These are phyloP conservation scores for Neogobius melanostomus DNA, from an alignment of 2,113 vertebrate species.

Conservation along the genomic window DNA sequence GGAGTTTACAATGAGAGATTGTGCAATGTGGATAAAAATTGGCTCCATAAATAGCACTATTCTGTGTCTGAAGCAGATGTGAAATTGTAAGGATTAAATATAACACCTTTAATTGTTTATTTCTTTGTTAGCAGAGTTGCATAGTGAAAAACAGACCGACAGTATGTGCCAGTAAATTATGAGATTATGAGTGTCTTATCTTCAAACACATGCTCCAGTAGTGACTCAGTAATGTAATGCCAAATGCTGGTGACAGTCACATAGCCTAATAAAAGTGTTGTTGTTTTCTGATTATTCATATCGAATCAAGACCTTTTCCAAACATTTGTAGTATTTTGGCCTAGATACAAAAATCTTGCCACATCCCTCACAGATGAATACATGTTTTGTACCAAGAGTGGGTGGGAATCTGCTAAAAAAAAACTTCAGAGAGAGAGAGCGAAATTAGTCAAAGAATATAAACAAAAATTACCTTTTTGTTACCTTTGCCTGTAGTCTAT, in stretches of 20 bases:
- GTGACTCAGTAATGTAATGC: constrained; percentile 30
- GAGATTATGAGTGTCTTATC: constrained; percentile 12
- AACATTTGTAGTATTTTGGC: constrained; percentile 18
- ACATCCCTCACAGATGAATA: neutral
- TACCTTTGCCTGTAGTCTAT: constrained; percentile 11
- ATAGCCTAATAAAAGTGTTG: neutral
- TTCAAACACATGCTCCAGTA: constrained; percentile 16
- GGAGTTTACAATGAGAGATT: constrained; percentile 61
- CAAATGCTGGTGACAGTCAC: constrained; percentile 13
- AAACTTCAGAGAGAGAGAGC: constrained; percentile 3
- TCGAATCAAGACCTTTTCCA: constrained; percentile 12
- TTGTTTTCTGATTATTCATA: constrained; percentile 22
- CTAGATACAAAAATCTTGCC: constrained; percentile 14
- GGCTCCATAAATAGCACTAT: constrained; percentile 66
- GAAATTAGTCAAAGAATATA: neutral
- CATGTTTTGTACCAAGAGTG: neutral
- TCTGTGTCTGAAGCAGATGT: constrained; percentile 29
- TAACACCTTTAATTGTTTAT: neutral
- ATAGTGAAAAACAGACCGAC: constrained; percentile 17
- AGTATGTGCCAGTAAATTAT: constrained; percentile 18
- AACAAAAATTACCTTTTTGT: too few relatives aligned
- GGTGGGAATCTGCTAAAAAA: neutral
- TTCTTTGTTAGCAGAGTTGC: constrained; percentile 15
- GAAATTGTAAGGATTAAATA: constrained; percentile 25
- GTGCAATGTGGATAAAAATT: constrained; percentile 59